Percentiles rank a stretch among this genome's conserved stretches.
Evolutionary conservation across 2,797 vertebrate genomes (phyloP).

Genomic region (Danio aesculapii): DNA sequence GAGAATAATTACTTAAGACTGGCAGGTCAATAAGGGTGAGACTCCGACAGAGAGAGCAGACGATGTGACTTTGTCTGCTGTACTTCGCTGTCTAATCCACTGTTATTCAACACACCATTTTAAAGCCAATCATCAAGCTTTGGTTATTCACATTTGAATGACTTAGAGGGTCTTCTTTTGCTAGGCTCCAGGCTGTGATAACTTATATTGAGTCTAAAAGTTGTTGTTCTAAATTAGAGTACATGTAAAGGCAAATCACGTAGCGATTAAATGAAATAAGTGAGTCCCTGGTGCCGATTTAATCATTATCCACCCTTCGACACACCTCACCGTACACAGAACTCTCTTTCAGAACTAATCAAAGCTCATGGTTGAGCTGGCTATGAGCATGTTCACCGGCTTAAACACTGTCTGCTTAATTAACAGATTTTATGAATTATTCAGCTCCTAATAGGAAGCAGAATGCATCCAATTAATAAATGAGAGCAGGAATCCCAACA

Average conservation of each 20-base stretch:
- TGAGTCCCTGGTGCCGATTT: constrained; percentile 7
- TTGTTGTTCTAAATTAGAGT: constrained; percentile 4
- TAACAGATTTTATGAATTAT: constrained; percentile 67
- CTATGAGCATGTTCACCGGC: constrained; percentile 31
- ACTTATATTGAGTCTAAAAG: neutral
- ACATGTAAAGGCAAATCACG: constrained; percentile 4
- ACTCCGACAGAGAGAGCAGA: constrained; percentile 25
- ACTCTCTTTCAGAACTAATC: constrained; percentile 31
- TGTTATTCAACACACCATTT: neutral
- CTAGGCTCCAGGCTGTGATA: neutral
- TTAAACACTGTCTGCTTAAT: constrained; percentile 66
- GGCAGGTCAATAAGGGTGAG: constrained; percentile 25
- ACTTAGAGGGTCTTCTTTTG: neutral
- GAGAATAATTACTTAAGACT: constrained; percentile 40
- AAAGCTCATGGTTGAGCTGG: constrained; percentile 17
- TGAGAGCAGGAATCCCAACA: constrained; percentile 47
- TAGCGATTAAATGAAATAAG: constrained; percentile 46
- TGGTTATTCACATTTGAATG: neutral
- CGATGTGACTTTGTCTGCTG: constrained; percentile 13
- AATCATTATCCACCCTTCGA: constrained; percentile 4
- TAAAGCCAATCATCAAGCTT: neutral
- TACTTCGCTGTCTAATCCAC: constrained; percentile 1
- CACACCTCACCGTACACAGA: neutral
- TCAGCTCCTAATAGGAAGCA: constrained; percentile 61
- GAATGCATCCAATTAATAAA: constrained; percentile 60